phyloP scores from a whole-genome alignment of 2,797 vertebrate genomes.

The Tragelaphus oryx region DNA sequence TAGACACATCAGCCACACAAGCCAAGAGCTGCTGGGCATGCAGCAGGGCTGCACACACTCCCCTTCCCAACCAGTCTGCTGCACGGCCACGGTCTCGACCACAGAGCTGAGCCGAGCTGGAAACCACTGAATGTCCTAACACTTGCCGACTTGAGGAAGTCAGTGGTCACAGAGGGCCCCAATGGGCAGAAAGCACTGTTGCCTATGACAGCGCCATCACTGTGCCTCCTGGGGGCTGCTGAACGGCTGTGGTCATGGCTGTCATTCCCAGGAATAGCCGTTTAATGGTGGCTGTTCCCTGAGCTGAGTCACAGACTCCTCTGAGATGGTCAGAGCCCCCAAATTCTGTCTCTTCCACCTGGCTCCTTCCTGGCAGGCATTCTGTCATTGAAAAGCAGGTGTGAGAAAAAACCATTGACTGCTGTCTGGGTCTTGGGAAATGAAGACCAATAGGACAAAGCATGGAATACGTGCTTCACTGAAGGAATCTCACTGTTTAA shows the following conservation, averaged over 20 bases:
- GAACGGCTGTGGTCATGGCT: neutral
- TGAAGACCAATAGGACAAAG: neutral
- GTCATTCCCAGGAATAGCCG: neutral
- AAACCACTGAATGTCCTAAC: neutral
- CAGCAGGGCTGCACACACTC: fast-evolving
- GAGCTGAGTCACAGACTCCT: neutral
- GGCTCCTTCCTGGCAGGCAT: neutral
- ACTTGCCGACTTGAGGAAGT: neutral
- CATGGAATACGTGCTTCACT: neutral
- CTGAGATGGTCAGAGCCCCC: neutral
- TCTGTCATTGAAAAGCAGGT: neutral
- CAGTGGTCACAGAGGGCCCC: neutral
- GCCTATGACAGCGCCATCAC: fast-evolving
- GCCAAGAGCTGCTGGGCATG: fast-evolving
- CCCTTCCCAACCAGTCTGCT: neutral
- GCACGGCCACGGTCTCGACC: neutral
- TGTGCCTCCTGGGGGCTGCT: neutral
- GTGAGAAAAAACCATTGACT: neutral
- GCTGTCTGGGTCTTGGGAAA: neutral
- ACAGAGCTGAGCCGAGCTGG: neutral
- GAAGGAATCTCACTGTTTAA: neutral
- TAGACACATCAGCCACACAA: neutral
- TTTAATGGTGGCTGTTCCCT: fast-evolving
- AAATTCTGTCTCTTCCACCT: neutral
- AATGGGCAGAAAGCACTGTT: neutral